phyloP scores from a whole-genome alignment of 2,888 invertebrate species.

The Autographa pulchrina region DNA sequence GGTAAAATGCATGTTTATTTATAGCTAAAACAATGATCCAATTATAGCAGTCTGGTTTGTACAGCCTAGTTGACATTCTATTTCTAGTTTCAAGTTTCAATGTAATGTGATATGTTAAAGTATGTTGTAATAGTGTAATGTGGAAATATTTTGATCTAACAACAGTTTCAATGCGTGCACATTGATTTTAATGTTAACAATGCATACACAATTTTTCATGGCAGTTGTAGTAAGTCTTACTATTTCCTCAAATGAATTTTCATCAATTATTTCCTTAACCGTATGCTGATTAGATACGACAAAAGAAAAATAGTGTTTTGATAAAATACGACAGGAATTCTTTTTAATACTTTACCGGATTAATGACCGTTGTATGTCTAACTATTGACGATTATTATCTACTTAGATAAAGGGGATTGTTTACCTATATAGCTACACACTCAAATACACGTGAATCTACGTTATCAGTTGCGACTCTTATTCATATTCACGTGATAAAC shows the following conservation, averaged over 20 bases:
- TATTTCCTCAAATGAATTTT: background rate
- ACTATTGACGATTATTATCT: background rate
- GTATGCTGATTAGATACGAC: background rate
- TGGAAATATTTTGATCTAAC: background rate
- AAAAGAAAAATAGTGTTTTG: background rate
- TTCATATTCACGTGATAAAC: background rate
- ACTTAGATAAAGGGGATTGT: background rate
- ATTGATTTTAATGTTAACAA: background rate
- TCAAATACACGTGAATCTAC: background rate
- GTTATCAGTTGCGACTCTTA: slow-evolving; percentile 2
- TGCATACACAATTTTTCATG: background rate
- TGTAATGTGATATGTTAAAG: background rate
- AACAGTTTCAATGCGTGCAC: background rate
- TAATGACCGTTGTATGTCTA: background rate
- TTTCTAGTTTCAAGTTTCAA: background rate
- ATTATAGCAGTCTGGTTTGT: background rate
- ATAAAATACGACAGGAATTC: background rate
- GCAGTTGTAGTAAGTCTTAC: background rate
- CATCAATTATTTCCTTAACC: background rate
- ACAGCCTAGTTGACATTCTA: background rate
- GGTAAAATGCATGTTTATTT: slow-evolving; percentile 52
- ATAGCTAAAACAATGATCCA: background rate
- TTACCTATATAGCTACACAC: background rate
- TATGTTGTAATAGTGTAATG: background rate
- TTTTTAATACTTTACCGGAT: background rate